These are phyloP conservation scores for Aptenodytes patagonicus DNA, from an alignment of 2,113 vertebrate species.

Conservation along the genomic window DNA sequence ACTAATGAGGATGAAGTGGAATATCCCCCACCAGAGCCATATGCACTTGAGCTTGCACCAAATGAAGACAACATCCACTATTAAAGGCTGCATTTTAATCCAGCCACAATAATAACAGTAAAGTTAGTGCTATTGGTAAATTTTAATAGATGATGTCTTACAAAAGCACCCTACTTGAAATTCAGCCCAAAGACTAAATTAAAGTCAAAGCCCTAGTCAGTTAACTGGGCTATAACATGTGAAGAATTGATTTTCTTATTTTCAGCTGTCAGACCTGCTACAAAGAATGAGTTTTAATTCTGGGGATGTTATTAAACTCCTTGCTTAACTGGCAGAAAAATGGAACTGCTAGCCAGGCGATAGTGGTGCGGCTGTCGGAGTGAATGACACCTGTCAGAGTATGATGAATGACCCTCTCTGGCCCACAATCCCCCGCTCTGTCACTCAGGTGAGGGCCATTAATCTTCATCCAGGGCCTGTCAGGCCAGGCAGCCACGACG, in stretches of 20 bases:
- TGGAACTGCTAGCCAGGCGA: conserved; percentile 65
- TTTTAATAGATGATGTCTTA: conserved; percentile 85
- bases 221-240: conserved; percentile 81
- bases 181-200: conserved; percentile 83
- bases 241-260: conserved; percentile 95
- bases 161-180: conserved; percentile 74
- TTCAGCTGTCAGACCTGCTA: conserved; percentile 85
- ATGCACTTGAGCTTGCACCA: conserved; percentile 38
- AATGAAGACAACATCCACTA: conserved; percentile 65
- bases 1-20: conserved; percentile 70
- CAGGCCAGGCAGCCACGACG: conserved; percentile 80
- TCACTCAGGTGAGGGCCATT: conserved; percentile 98
- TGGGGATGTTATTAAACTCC: conserved; percentile 91
- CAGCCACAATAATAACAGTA: conserved; percentile 70
- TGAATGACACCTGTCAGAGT: conserved; percentile 99
- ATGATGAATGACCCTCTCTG: conserved; percentile 98
- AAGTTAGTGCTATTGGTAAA: conserved; percentile 79
- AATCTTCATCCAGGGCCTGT: conserved; percentile 96
- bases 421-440: conserved; percentile 91
- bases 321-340: conserved; percentile 87
- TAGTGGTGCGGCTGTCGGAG: conserved; percentile 70
- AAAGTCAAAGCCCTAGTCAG: conserved; percentile 82
- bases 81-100: conserved; percentile 74
- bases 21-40: conserved; percentile 24
- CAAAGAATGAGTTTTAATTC: conserved; percentile 96